Percentiles rank a stretch among this genome's conserved stretches.
Evolutionary conservation across 1,140 invertebrate species (phyloP).

Genomic region (Sipha flava): DNA sequence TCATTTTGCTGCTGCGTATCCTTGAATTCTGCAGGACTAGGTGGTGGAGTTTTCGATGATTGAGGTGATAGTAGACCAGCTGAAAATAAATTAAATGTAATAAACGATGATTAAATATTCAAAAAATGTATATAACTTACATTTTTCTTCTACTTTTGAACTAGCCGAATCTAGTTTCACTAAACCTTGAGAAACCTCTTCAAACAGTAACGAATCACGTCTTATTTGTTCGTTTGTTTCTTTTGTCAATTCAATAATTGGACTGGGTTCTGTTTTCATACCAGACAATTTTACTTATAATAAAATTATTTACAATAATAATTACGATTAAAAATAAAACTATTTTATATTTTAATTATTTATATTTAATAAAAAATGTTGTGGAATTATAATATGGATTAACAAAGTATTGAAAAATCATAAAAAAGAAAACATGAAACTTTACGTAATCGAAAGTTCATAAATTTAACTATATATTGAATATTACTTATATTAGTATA

Average conservation of each 20-base stretch:
- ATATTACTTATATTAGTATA: no score
- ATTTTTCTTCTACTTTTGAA: conserved; percentile 35
- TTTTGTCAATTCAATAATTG: conserved; percentile 44
- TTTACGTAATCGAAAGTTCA: no score
- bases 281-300: conserved; percentile 44
- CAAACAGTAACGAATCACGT: conserved; percentile 44
- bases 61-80: conserved; percentile 43
- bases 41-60: conserved; percentile 48
- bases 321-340: no score
- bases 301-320: conserved; percentile 40
- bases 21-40: conserved; percentile 49
- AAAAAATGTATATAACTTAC: not conserved
- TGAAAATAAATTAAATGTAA: not conserved
- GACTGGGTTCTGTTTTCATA: not conserved
- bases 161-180: conserved; percentile 40
- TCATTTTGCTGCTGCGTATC: conserved; percentile 36
- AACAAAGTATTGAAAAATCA: no score
- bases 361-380: no score
- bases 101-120: not conserved
- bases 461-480: no score
- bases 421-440: no score
- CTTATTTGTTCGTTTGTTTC: conserved; percentile 37
- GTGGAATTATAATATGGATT: no score
- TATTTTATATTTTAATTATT: no score
- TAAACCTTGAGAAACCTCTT: conserved; percentile 45